Evolutionary conservation across 2,888 invertebrate species (phyloP).

Genomic region (Rhagonycha fulva): DNA sequence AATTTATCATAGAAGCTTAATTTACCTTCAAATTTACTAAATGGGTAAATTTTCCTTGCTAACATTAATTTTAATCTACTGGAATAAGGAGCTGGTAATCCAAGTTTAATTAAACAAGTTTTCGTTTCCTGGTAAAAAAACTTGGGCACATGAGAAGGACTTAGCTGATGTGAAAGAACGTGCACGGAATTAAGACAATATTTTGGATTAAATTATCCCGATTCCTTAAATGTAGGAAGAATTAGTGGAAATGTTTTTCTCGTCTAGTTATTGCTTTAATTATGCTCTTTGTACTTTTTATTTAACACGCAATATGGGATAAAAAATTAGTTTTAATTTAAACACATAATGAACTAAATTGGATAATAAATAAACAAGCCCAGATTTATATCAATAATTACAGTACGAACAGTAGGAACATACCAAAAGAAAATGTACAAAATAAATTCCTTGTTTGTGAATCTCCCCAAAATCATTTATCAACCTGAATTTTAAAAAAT

Average conservation of each 20-base stretch:
- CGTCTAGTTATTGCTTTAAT: too few species aligned
- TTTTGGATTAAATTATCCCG: too few species aligned
- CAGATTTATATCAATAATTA: neutral
- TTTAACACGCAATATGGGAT: neutral
- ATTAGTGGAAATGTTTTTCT: too few species aligned
- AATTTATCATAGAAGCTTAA: neutral
- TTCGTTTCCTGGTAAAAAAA: neutral
- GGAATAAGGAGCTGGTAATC: neutral
- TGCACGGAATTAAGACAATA: too few species aligned
- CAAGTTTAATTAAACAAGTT: neutral
- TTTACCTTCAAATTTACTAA: neutral
- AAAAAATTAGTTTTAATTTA: neutral
- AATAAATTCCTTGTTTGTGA: neutral
- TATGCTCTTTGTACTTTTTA: neutral
- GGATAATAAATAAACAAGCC: neutral
- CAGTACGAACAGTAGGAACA: neutral
- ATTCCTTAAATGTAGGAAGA: too few species aligned
- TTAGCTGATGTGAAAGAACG: neutral
- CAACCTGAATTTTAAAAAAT: neutral
- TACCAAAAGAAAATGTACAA: neutral
- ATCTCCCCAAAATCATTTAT: neutral
- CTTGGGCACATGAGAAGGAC: neutral
- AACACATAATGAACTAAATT: neutral
- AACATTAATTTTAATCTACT: neutral
- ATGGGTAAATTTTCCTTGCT: neutral